Base-by-base conservation (phyloP, 2,888 invertebrate species). In the Nemoura dubitans region DNA sequence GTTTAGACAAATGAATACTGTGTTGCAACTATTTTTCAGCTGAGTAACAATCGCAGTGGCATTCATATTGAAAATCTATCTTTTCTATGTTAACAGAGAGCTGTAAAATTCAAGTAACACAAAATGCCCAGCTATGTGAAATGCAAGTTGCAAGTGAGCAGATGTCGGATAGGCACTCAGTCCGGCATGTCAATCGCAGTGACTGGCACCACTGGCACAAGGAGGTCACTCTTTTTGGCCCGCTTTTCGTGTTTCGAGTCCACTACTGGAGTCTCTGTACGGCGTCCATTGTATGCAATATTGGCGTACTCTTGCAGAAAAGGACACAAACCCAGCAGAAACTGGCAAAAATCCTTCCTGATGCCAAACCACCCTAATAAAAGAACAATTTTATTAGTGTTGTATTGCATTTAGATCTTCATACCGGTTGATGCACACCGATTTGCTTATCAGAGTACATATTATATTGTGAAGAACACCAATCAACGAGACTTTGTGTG, bases 361-460 rank as follows among this genome's bases (percentile, higher is more conserved):
- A 99, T 97, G 86, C 99, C 99, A 92, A 99, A 99, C 99, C 99
- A 99, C 98, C 98, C 98, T 98, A n/a, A n/a, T n/a, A n/a, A n/a
- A n/a, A n/a, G n/a, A n/a, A n/a, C 78, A 30, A 86, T 59, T 7
- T 16, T 59, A 59, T 21, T 16, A 36, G 36, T 36, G 10, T 36
- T 3, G n/a, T n/a, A n/a, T n/a, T n/a, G n/a, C n/a, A n/a, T n/a
- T n/a, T n/a, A n/a, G n/a, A n/a, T n/a, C n/a, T n/a, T n/a, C n/a
- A n/a, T n/a, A n/a, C n/a, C n/a, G n/a, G n/a, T n/a, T n/a, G n/a
- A n/a, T n/a, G n/a, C n/a, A n/a, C n/a, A n/a, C n/a, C n/a, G n/a
- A n/a, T n/a, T n/a, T n/a, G n/a, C n/a, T n/a, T n/a, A n/a, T n/a
- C n/a, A n/a, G n/a, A n/a, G n/a, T n/a, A n/a, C n/a, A n/a, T n/a